A percentile compares a stretch with the other conserved stretches of the same genome.
Conservation (phyloP, 2,888 invertebrate species). For the Drosophila sordidapex region DNA sequence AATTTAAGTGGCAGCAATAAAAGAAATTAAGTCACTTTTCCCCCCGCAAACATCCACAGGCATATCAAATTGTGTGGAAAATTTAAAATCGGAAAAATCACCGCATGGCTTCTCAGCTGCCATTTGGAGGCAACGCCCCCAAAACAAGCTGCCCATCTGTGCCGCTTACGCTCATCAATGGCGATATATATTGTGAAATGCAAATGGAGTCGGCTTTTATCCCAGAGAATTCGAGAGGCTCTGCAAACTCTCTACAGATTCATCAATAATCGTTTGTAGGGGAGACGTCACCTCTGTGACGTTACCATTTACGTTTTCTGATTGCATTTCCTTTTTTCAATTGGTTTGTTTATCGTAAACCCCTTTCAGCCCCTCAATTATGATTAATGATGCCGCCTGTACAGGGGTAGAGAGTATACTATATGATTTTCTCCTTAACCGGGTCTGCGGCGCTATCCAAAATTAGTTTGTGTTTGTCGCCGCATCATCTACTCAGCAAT, state of each 20-base stretch:
- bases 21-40: conserved; percentile 58
- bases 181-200: neutral
- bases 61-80: conserved; percentile 44
- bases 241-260: conserved; percentile 13
- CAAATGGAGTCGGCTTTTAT: conserved; percentile 7
- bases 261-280: conserved; percentile 50
- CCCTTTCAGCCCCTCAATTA: conserved; percentile 64
- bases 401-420: neutral
- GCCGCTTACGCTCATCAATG: conserved; percentile 25
- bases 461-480: conserved; percentile 66
- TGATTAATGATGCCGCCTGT: conserved; percentile 66
- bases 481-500: conserved; percentile 54
- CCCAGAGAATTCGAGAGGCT: conserved; percentile 1
- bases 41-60: conserved; percentile 21
- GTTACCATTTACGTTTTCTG: conserved; percentile 14
- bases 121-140: conserved; percentile 3
- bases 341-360: conserved; percentile 50
- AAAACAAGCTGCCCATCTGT: neutral
- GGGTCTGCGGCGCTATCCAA: conserved; percentile 49
- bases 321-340: conserved; percentile 32
- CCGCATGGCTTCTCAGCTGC: conserved; percentile 43
- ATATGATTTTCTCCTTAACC: neutral
- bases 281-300: conserved; percentile 5
- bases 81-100: conserved; percentile 49
- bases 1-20: conserved; percentile 68